These are phyloP conservation scores for Phthorimaea operculella DNA, from an alignment of 1,140 invertebrate genomes.

Conservation along the genomic window DNA sequence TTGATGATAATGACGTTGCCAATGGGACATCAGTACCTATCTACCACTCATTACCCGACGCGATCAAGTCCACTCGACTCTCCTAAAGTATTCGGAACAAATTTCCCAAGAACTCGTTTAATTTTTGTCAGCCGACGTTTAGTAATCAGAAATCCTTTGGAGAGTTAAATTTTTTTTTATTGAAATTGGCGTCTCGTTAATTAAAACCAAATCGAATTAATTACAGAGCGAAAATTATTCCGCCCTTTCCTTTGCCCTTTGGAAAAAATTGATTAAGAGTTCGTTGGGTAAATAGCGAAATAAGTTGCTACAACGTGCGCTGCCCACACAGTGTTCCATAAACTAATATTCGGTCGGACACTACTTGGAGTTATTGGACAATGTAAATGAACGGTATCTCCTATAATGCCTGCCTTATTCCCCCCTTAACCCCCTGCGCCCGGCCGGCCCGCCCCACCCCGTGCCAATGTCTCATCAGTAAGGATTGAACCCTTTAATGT, in stretches of 20 bases:
- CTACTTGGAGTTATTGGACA: conserved; percentile 67
- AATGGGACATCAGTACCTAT: conserved; percentile 9
- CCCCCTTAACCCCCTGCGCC: conserved; percentile 34
- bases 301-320: conserved; percentile 8
- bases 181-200: conserved; percentile 56
- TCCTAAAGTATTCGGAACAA: background rate
- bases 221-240: conserved; percentile 48
- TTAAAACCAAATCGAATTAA: conserved; percentile 63
- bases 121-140: conserved; percentile 32
- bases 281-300: conserved; percentile 14
- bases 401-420: conserved; percentile 64
- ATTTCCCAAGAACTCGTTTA: conserved; percentile 16
- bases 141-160: conserved; percentile 49
- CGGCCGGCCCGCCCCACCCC: conserved; percentile 33
- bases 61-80: background rate
- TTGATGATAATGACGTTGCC: no score
- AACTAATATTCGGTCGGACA: conserved; percentile 65
- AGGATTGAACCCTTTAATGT: conserved; percentile 68
- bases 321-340: conserved; percentile 46
- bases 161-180: conserved; percentile 48
- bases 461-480: conserved; percentile 63
- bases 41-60: conserved; percentile 23
- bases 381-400: conserved; percentile 67
- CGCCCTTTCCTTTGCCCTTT: conserved; percentile 23
- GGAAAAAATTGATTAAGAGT: conserved; percentile 26